Evolutionary conservation across 2,797 vertebrate genomes (phyloP), one percentile per base, ranked within the genome.

Genomic region (Enteromius paludinosus): DNA sequence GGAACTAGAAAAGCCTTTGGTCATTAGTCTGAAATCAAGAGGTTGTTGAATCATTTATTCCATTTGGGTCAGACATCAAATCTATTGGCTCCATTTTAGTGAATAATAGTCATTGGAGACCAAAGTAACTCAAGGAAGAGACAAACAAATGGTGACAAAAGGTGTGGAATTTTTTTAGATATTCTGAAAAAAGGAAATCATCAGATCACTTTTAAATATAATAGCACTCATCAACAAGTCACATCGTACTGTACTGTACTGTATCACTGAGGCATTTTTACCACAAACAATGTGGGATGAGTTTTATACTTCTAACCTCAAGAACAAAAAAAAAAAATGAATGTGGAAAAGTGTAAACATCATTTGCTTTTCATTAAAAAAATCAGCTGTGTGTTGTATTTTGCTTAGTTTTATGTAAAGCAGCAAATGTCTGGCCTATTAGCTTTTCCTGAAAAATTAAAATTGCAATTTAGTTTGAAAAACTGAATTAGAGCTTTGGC

Each of bases 21-120:
- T 49, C 30, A 71, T 43, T 78, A 38, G 20, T 81, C 14, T 59
- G 38, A 83, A 78, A 68, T 38, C 15, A 73, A 74, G 59, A 75
- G 43, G 64, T 47, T 47, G 33, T 59, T 43, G 64, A 59, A 68
- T 65, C 52, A 66, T 65, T 43, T 49, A 25, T 68, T 78, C 69
- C 56, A 77, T 17, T 64, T 84, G 33, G 41, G 14, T 14, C 28
- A 20, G 38, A 78, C 33, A 7, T 47, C 11, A 49, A 65, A 69
- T 69, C 4, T 65, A 25, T 30, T 66, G 43, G 43, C 18, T 52
- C 47, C 2, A 41, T 56, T 75, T 59, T 59, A 35, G 54, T 73
- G 0, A 17, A 3, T 14, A 25, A 7, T 41, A 10, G 2, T 18
- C 7, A n/a, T 38, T 43, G 5, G 35, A 41, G 54, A 38, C 20